Conservation (phyloP, 2,797 vertebrate species). For the Picus viridis region DNA sequence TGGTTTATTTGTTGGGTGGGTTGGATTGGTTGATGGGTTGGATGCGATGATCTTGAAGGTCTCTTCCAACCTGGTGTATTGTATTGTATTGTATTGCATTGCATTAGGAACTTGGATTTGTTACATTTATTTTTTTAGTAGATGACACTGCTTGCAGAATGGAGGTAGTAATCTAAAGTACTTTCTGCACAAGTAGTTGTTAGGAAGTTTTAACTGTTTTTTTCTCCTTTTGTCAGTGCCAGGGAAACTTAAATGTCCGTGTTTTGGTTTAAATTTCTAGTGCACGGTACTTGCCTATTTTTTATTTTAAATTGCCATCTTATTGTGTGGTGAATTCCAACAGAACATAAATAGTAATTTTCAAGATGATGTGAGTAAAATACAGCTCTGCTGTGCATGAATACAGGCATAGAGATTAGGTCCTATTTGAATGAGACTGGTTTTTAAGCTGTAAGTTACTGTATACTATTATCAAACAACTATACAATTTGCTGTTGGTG, state of each 20-base stretch:
- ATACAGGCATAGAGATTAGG: neutral
- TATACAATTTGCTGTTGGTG: neutral
- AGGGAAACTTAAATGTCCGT: neutral
- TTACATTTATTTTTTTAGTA: neutral
- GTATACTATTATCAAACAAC: neutral
- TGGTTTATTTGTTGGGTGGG: no score
- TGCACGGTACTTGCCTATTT: fast-evolving
- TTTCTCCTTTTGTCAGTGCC: neutral
- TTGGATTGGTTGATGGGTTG: no score
- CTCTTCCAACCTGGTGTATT: no score
- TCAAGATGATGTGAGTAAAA: neutral
- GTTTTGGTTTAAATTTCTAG: neutral
- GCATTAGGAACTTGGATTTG: neutral
- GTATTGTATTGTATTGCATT: no score
- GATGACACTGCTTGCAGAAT: neutral
- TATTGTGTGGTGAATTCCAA: neutral
- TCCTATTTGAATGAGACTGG: neutral
- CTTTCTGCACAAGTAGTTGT: neutral
- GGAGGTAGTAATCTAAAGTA: neutral
- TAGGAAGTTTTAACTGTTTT: neutral
- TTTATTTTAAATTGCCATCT: neutral
- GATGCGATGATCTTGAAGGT: no score
- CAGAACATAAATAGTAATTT: neutral
- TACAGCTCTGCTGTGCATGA: neutral
- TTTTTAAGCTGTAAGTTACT: neutral